A percentile compares a stretch with the other conserved stretches of the same genome.
These are phyloP conservation scores for Pluvianellus socialis DNA, from an alignment of 2,113 vertebrate genomes.

Conservation along the genomic window DNA sequence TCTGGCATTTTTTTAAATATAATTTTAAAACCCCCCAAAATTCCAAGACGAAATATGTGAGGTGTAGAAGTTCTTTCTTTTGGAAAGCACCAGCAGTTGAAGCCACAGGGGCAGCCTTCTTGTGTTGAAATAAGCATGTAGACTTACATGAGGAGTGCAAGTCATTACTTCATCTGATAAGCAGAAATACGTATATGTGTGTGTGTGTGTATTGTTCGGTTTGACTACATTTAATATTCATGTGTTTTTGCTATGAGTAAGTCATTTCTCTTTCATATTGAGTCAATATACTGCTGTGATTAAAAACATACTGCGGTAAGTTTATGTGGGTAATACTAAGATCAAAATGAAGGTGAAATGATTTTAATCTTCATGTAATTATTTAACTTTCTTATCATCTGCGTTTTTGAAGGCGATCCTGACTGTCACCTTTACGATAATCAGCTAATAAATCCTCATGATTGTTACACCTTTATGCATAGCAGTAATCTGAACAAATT, in stretches of 20 bases:
- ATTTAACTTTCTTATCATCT: slow-evolving; percentile 71
- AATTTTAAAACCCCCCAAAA: too few relatives aligned
- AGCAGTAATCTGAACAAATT: slow-evolving; percentile 80
- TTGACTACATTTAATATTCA: background rate
- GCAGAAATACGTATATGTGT: background rate
- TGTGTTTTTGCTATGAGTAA: background rate
- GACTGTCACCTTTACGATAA: slow-evolving; percentile 68
- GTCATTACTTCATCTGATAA: background rate
- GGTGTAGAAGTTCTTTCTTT: background rate
- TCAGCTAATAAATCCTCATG: slow-evolving; percentile 79
- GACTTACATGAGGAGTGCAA: background rate
- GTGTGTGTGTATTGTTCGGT: background rate
- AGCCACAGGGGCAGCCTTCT: background rate
- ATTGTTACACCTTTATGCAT: slow-evolving; percentile 77
- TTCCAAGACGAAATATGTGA: background rate
- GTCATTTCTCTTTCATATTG: background rate
- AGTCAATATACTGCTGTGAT: background rate
- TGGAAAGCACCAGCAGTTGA: background rate
- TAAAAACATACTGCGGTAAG: background rate
- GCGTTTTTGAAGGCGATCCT: slow-evolving; percentile 59
- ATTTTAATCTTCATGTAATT: slow-evolving; percentile 73
- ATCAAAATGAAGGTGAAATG: slow-evolving; percentile 61
- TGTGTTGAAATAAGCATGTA: background rate
- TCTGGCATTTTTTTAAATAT: background rate
- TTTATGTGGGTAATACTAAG: slow-evolving; percentile 23